Conservation (phyloP, 1,140 invertebrate genomes). For the Aphelenchoides besseyi region DNA sequence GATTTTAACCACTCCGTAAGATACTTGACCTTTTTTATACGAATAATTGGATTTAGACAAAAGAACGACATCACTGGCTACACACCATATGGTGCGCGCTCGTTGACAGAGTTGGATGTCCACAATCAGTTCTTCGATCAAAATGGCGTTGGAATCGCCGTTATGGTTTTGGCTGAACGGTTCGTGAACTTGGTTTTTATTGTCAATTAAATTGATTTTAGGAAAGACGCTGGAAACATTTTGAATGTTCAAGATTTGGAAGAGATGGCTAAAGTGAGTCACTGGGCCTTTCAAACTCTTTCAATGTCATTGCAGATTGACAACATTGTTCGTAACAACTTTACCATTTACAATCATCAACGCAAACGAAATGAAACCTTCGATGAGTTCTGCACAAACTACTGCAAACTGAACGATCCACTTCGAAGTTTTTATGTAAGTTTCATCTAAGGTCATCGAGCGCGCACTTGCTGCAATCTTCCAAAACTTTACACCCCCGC, state of each 20-base stretch:
- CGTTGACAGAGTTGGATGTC: constrained; percentile 33
- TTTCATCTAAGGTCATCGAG: constrained; percentile 10
- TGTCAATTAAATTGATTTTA: too few species aligned
- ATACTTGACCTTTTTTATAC: constrained; percentile 4
- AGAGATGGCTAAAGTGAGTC: constrained; percentile 22
- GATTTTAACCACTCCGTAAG: constrained; percentile 40
- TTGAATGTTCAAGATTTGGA: constrained; percentile 23
- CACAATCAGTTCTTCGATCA: constrained; percentile 37
- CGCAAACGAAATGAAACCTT: constrained; percentile 35
- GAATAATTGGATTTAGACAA: constrained; percentile 36
- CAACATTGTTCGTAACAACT: constrained; percentile 31
- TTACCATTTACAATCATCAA: constrained; percentile 29
- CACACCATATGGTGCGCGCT: constrained; percentile 46
- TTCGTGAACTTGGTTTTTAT: too few species aligned
- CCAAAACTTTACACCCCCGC: not conserved
- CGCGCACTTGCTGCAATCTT: too few species aligned
- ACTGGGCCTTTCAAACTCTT: constrained; percentile 1
- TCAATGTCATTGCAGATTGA: constrained; percentile 25
- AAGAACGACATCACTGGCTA: constrained; percentile 47
- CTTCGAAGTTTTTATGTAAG: constrained; percentile 34
- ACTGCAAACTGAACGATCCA: constrained; percentile 44
- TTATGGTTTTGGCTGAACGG: constrained; percentile 27
- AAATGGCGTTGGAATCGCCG: constrained; percentile 30
- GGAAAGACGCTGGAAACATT: constrained; percentile 28
- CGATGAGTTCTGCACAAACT: constrained; percentile 39